Evolutionary conservation across 1,140 invertebrate species (phyloP), one percentile per base, ranked within the genome.

Genomic region (Drosophila malerkotliana): DNA sequence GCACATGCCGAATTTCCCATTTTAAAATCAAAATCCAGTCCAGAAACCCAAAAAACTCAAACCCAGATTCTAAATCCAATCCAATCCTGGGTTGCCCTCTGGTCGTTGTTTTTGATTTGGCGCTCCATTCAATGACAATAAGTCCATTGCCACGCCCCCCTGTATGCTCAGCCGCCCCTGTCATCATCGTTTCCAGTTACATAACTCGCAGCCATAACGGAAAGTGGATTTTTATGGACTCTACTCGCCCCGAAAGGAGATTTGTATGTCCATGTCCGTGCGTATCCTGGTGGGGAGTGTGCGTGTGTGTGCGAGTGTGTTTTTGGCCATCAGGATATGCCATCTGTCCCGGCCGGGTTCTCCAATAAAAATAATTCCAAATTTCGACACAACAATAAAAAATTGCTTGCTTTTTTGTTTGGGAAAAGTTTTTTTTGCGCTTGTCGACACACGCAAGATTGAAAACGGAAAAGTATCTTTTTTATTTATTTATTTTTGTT

Each of bases 361-460:
- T 56, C 62, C 77, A 85, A 84, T 81, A 85, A 84, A 84, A 83
- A 85, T 81, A 84, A 84, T 85, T 84, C 83, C 77, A 85, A 82
- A 80, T 84, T 84, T 80, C 44, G 49, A 73, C 63, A 67, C 75
- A 84, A 81, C 82, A 85, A 80, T 81, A 77, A 80, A 84, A 67
- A 85, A 66, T 64, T 3, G 32, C 32, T 37, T 12, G 10, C 21
- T 21, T 37, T 37, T 37, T 44, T 18, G 14, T 15, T 37, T 5
- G 41, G 69, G 44, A 60, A 48, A 63, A 66, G 59, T 59, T 37
- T 47, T 72, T 37, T 53, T 76, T 82, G 66, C 34, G 21, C 37
- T 48, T 55, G 44, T 48, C 62, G 47, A 41, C 47, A 15, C 39
- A 24, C 30, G 30, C 39, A 24, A 72, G 51, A 61, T 61, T 72